Evolutionary conservation across 2,888 invertebrate genomes (phyloP).

Genomic region (Drosophila limbata): DNA sequence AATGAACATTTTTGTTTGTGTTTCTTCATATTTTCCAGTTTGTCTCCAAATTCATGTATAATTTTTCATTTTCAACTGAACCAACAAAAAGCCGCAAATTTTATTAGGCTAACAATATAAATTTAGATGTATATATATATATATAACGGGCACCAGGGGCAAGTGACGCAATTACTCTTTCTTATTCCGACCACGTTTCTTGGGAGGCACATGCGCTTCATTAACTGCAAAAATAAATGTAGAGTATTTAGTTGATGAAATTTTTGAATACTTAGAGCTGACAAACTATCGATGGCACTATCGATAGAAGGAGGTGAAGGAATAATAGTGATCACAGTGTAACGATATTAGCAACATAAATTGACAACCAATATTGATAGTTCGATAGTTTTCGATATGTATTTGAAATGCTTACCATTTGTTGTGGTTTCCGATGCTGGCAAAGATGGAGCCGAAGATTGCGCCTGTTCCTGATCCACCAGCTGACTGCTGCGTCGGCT

Average conservation of each 20-base stretch:
- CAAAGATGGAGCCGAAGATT: neutral
- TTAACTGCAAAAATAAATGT: slow-evolving; percentile 1
- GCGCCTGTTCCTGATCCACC: neutral
- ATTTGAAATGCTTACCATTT: slow-evolving; percentile 13
- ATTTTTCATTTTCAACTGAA: neutral
- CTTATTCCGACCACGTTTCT: slow-evolving; percentile 55
- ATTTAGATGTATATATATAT: slow-evolving; percentile 3
- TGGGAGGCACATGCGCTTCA: slow-evolving; percentile 52
- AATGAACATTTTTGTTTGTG: neutral
- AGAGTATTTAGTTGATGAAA: too few species aligned
- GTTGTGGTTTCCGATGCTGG: neutral
- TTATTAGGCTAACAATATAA: neutral
- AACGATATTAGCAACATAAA: too few species aligned
- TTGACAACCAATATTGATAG: neutral
- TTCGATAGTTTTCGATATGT: neutral
- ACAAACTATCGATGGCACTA: neutral
- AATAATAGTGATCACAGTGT: too few species aligned
- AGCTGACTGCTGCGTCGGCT: slow-evolving; percentile 12
- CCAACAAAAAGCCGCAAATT: neutral
- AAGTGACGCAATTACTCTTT: slow-evolving; percentile 14
- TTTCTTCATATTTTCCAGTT: neutral
- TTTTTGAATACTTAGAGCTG: too few species aligned
- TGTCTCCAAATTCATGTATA: neutral
- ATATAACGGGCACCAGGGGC: neutral
- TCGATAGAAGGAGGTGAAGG: neutral